Percentiles rank a stretch among this genome's conserved stretches.
phyloP scores from a whole-genome alignment of 2,797 vertebrate genomes.

The Pteropus rufus region DNA sequence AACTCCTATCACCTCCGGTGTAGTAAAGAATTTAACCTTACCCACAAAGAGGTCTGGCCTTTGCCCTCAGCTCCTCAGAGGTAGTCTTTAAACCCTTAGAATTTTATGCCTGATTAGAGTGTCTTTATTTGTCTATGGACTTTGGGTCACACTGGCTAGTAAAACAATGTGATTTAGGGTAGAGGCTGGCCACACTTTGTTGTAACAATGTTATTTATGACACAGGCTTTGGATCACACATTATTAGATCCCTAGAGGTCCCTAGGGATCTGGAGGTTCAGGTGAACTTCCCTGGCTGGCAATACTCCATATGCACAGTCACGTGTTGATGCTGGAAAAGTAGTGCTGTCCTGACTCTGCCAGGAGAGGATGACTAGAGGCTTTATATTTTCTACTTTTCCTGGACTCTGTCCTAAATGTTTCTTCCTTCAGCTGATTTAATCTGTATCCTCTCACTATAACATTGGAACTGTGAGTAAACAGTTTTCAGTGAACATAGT shows the following conservation, averaged over 20 bases:
- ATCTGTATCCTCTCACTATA: neutral
- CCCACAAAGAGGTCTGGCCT: neutral
- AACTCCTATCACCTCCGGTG: neutral
- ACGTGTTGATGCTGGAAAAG: neutral
- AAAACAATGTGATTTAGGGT: neutral
- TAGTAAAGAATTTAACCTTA: neutral
- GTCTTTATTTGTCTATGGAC: neutral
- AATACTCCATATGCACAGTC: no score
- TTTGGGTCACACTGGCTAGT: neutral
- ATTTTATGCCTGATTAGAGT: neutral
- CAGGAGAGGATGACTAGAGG: neutral
- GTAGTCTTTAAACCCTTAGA: neutral
- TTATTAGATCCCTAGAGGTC: neutral
- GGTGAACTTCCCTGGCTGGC: neutral
- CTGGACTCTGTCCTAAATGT: neutral
- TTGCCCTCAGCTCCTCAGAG: neutral
- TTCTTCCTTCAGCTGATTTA: neutral
- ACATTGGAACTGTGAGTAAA: neutral
- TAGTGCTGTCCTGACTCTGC: neutral
- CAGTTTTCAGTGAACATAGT: neutral
- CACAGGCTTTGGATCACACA: neutral
- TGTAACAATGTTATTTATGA: neutral
- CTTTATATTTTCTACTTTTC: neutral
- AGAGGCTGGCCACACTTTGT: neutral
- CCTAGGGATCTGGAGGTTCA: neutral